Percentiles rank a stretch among this genome's conserved stretches.
These are phyloP conservation scores for Pipistrellus pygmaeus DNA, from an alignment of 2,797 vertebrate genomes.

Conservation along the genomic window DNA sequence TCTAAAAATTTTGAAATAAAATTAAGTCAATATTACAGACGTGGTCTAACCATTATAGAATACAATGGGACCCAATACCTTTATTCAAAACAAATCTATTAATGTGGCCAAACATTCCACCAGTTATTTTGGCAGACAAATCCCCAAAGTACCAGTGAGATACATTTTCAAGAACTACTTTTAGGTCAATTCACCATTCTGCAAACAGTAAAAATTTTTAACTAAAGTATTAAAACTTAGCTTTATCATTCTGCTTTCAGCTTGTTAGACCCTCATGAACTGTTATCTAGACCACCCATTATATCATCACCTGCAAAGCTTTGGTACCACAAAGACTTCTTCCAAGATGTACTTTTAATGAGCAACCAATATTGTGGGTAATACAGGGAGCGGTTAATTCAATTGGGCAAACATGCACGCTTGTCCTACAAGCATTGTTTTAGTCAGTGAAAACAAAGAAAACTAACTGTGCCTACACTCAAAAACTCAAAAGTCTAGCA, in stretches of 20 bases:
- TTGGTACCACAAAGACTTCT: constrained; percentile 13
- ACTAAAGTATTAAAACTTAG: constrained; percentile 9
- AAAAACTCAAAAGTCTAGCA: not conserved
- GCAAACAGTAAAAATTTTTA: not conserved
- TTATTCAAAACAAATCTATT: not conserved
- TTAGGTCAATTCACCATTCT: constrained; percentile 30
- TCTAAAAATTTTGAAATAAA: constrained; percentile 46
- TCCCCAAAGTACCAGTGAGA: constrained; percentile 7
- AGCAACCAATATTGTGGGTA: constrained; percentile 41
- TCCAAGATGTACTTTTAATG: constrained; percentile 42
- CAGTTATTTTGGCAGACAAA: not conserved
- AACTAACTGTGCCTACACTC: not conserved
- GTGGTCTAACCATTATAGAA: not conserved
- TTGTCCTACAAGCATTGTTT: not conserved
- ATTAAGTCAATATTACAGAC: not conserved
- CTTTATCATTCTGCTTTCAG: constrained; percentile 18
- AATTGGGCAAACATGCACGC: not conserved
- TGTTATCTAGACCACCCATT: not conserved
- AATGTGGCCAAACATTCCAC: not conserved
- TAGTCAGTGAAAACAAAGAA: constrained; percentile 38
- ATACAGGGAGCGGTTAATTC: not conserved
- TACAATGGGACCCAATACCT: not conserved
- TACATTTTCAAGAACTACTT: not conserved
- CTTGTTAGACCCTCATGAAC: constrained; percentile 10
- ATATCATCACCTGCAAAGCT: constrained; percentile 27